phyloP scores from a whole-genome alignment of 35 echinoderm and acorn worm genomes.

The Ophiothrix spiculata region DNA sequence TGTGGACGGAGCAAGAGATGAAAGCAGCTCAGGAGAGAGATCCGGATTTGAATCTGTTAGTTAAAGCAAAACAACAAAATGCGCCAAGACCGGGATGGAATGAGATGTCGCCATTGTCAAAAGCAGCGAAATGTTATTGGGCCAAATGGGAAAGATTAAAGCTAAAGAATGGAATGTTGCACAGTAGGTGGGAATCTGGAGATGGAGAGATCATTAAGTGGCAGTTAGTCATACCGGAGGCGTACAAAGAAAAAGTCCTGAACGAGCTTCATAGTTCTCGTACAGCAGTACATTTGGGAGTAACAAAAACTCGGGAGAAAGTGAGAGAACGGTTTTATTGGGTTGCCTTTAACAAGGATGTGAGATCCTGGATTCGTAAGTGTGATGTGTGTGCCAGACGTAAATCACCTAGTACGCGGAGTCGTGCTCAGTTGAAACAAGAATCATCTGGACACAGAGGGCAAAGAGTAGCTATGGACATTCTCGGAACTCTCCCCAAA shows the following conservation, averaged over 20 bases:
- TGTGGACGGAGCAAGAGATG: background rate
- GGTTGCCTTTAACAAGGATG: background rate
- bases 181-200: conserved; percentile 2
- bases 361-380: background rate
- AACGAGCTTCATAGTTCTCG: conserved; percentile 3
- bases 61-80: background rate
- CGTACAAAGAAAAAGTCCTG: background rate
- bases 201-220: conserved; percentile 25
- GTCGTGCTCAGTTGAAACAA: conserved; percentile 29
- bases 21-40: background rate
- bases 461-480: conserved; percentile 32
- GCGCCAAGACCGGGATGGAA: background rate
- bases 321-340: conserved; percentile 18
- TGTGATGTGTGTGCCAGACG: conserved; percentile 19
- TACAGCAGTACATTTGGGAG: conserved; percentile 39
- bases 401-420: background rate
- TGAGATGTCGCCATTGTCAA: background rate
- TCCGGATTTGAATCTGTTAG: background rate
- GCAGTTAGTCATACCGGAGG: conserved; percentile 11
- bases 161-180: no score
- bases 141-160: conserved; percentile 23
- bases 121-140: conserved; percentile 21
- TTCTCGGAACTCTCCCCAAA: background rate
- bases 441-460: conserved; percentile 21
- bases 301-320: conserved; percentile 38